A percentile compares a stretch with the other conserved stretches of the same genome.
Evolutionary conservation across 2,797 vertebrate species (phyloP).

Genomic region (Staurois parvus): DNA sequence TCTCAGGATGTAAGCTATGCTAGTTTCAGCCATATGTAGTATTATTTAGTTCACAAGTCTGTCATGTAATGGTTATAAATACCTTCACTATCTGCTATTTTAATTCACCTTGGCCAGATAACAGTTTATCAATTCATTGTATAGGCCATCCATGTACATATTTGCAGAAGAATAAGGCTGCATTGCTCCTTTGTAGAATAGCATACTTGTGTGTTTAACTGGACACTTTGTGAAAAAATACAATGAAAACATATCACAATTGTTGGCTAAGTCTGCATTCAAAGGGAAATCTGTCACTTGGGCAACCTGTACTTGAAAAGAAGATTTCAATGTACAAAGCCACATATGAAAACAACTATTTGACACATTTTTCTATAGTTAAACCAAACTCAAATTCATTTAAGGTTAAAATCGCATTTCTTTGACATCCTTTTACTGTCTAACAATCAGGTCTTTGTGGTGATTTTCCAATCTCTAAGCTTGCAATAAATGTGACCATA

Average conservation of each 20-base stretch:
- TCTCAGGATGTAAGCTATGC: too few species aligned
- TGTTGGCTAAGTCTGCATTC: not conserved
- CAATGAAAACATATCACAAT: not conserved
- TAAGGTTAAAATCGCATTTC: constrained; percentile 30
- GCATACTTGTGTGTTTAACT: not conserved
- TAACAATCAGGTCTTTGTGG: constrained; percentile 28
- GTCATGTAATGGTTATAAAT: too few species aligned
- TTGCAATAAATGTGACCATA: constrained; percentile 49
- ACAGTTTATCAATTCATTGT: too few species aligned
- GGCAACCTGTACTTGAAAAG: not conserved
- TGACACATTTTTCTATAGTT: constrained; percentile 3
- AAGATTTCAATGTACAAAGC: not conserved
- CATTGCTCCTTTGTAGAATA: not conserved
- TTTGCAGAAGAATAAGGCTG: too few species aligned
- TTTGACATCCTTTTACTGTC: constrained; percentile 7
- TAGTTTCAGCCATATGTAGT: too few species aligned
- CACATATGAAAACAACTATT: not conserved
- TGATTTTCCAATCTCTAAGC: constrained; percentile 53
- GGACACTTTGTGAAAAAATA: not conserved
- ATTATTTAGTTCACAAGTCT: too few species aligned
- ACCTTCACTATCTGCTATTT: too few species aligned
- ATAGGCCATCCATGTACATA: too few species aligned
- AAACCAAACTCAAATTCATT: constrained; percentile 17
- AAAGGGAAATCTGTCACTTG: constrained; percentile 1
- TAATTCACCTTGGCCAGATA: too few species aligned